Percentiles rank a stretch among this genome's conserved stretches.
Evolutionary conservation across 2,797 vertebrate species (phyloP).

Genomic region (Crocodylus rhombifer): DNA sequence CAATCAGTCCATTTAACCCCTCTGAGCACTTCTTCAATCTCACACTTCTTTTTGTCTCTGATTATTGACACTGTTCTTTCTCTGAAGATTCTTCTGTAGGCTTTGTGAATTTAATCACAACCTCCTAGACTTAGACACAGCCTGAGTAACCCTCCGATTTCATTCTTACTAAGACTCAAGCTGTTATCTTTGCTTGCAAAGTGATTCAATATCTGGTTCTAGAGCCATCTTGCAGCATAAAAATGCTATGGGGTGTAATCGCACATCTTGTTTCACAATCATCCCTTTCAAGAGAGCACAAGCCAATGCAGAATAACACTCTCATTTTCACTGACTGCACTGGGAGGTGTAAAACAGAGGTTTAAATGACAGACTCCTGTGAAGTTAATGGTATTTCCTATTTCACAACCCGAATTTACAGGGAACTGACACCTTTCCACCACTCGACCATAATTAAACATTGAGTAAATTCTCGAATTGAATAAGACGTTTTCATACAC

Average conservation of each 20-base stretch:
- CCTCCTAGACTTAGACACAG: neutral
- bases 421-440: neutral
- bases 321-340: neutral
- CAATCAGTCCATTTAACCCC: slow-evolving; percentile 20
- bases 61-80: slow-evolving; percentile 10
- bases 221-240: neutral
- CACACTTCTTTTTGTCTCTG: neutral
- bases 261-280: neutral
- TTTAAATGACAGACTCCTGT: neutral
- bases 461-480: neutral
- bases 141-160: slow-evolving; percentile 1
- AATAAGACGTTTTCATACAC: neutral
- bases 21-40: slow-evolving; percentile 11
- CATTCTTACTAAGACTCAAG: neutral
- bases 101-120: slow-evolving; percentile 30
- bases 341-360: neutral
- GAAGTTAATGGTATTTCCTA: neutral
- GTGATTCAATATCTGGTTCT: neutral
- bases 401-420: neutral
- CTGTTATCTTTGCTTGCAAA: neutral
- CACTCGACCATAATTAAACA: neutral
- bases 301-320: neutral
- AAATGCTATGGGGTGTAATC: neutral
- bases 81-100: slow-evolving; percentile 8
- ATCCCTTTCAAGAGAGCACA: neutral